Base-by-base conservation (phyloP, 2,113 vertebrate genomes). In the Poicephalus gulielmi region DNA sequence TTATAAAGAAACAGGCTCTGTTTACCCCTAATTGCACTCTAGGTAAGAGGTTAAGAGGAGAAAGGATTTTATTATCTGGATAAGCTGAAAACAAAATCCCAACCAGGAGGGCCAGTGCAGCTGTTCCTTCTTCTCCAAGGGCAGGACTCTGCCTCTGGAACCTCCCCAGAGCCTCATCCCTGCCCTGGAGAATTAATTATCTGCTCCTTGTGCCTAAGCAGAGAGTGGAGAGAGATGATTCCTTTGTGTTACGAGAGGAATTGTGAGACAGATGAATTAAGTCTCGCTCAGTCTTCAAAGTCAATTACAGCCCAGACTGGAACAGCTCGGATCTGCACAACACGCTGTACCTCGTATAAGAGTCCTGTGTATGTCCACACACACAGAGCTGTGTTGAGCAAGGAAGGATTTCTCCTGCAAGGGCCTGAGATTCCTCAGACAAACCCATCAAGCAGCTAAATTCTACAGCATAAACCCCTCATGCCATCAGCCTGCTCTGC, bases 21-120 rank as follows among this genome's bases (percentile, higher is more conserved):
- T 94, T 97, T 96, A 96, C 86, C 94, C 95, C 96, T 97, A 97
- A 97, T 97, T 96, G 95, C 95, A 97, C 95, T 94, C 94, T 68
- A 95, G 95, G 86, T 94, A 95, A 95, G 88, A 96, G 95, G 95
- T 96, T 96, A 97, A 97, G 90, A 96, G 92, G 92, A 96, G 88
- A 94, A 94, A 95, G 90, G 88, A 94, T 92, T 88, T 96, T 96
- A 93, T 95, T 94, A 94, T 95, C 83, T 93, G 76, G 77, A 35
- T 94, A 92, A 93, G 66, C 90, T 92, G 95, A 62, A 92, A 92
- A 95, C 83, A 92, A 88, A 83, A 86, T 92, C 83, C 86, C 94
- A 81, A 75, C 76, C 90, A 93, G 86, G 79, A 94, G 66, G 90
- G 73, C 80, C 88, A 78, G 66, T 17, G 7, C 95, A 97, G 95